phyloP scores from a whole-genome alignment of 2,113 vertebrate genomes.

The Sorex fumeus region DNA sequence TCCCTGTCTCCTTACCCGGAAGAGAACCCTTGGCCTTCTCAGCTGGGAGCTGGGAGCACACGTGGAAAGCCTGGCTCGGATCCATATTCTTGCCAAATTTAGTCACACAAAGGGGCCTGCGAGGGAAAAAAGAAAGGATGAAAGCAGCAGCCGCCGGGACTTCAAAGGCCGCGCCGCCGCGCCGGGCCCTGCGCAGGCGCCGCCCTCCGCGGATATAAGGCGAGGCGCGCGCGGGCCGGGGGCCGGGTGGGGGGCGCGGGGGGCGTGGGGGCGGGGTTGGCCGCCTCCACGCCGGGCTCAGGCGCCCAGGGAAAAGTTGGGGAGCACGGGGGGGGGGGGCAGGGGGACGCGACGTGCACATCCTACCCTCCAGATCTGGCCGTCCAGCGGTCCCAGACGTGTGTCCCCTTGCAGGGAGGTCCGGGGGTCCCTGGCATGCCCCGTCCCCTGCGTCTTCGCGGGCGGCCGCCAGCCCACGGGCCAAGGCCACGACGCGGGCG shows the following conservation, averaged over 20 bases:
- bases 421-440: background rate
- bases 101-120: conserved; percentile 96
- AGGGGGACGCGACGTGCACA: background rate
- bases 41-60: conserved; percentile 97
- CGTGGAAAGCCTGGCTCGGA: conserved; percentile 96
- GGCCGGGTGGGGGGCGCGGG: conserved; percentile 57
- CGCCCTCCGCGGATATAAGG: conserved; percentile 93
- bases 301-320: conserved; percentile 66
- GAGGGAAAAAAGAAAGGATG: conserved; percentile 87
- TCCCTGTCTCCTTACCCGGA: conserved; percentile 97
- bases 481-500: too few species aligned
- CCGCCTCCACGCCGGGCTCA: background rate
- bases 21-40: conserved; percentile 95
- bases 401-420: background rate
- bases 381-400: background rate
- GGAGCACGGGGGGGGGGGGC: background rate
- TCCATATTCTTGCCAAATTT: conserved; percentile 98
- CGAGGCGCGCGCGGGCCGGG: conserved; percentile 87
- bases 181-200: conserved; percentile 90
- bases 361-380: background rate
- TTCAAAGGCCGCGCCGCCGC: conserved; percentile 95
- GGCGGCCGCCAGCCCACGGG: background rate
- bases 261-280: background rate
- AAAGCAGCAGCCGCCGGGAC: conserved; percentile 96
- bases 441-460: too few species aligned